These are phyloP conservation scores for Musca vetustissima DNA, from an alignment of 1,140 invertebrate species.

Conservation along the genomic window DNA sequence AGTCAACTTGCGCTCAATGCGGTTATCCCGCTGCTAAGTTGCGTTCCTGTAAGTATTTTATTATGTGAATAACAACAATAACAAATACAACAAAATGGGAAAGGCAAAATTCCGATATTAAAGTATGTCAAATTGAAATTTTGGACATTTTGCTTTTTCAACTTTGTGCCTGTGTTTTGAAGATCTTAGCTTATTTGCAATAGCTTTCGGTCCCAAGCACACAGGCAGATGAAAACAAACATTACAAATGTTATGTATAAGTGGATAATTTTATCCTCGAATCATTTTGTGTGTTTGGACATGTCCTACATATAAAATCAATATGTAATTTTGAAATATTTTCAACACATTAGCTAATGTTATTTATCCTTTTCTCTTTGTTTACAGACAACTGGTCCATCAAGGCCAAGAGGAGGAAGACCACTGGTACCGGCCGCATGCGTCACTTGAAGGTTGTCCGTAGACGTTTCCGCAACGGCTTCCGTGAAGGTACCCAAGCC, in stretches of 20 bases:
- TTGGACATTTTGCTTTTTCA: background rate
- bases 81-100: background rate
- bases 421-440: slow-evolving; percentile 97
- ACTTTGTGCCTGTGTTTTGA: slow-evolving; percentile 27
- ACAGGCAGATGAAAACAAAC: slow-evolving; percentile 25
- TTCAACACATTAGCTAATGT: slow-evolving; percentile 29
- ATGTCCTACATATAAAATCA: too few relatives aligned
- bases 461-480: slow-evolving; percentile 81
- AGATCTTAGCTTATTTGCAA: slow-evolving; percentile 23
- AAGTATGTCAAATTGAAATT: background rate
- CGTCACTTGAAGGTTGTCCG: slow-evolving; percentile 91
- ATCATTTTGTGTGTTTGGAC: too few relatives aligned
- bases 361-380: too few relatives aligned
- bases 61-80: background rate
- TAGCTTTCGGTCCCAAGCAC: slow-evolving; percentile 28
- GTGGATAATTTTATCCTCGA: too few relatives aligned
- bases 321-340: too few relatives aligned
- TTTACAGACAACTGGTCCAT: slow-evolving; percentile 97
- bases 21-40: slow-evolving; percentile 93
- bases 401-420: slow-evolving; percentile 98
- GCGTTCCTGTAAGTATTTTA: slow-evolving; percentile 86
- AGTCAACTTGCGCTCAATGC: slow-evolving; percentile 95
- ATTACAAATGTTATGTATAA: too few relatives aligned
- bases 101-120: too few relatives aligned
- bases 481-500: slow-evolving; percentile 69